Conservation (phyloP, 2,888 invertebrate species). For the Callyntrura sp. region DNA sequence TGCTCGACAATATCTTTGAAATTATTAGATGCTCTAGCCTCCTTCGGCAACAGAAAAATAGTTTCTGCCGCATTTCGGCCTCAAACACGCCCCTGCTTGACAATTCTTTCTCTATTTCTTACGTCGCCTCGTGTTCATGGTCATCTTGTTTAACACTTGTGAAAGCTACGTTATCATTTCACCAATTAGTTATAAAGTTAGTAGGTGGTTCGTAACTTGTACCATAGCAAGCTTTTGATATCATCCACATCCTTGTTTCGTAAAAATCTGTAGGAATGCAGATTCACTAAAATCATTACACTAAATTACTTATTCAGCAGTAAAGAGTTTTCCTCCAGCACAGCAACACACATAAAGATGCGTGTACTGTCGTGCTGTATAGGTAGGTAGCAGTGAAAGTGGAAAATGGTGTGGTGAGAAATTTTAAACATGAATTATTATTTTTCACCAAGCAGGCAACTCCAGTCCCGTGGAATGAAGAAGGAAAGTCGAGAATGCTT, state of each 20-base stretch:
- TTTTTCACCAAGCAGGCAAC: neutral
- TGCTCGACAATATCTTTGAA: no score
- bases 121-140: neutral
- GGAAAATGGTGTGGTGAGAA: neutral
- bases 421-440: slow-evolving; percentile 44
- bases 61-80: no score
- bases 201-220: no score
- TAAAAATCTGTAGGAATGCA: neutral
- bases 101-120: neutral
- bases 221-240: neutral
- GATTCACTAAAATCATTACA: slow-evolving; percentile 9
- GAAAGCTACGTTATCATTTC: neutral
- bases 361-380: neutral
- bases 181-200: neutral
- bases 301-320: slow-evolving; percentile 35
- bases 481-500: slow-evolving; percentile 15
- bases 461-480: neutral
- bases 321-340: neutral
- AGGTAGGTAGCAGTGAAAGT: neutral
- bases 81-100: no score
- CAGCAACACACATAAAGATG: neutral
- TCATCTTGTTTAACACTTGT: neutral
- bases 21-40: no score
- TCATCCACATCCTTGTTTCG: neutral
- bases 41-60: no score